Conservation (phyloP, 2,113 vertebrate species). For the Tragelaphus imberbis region DNA sequence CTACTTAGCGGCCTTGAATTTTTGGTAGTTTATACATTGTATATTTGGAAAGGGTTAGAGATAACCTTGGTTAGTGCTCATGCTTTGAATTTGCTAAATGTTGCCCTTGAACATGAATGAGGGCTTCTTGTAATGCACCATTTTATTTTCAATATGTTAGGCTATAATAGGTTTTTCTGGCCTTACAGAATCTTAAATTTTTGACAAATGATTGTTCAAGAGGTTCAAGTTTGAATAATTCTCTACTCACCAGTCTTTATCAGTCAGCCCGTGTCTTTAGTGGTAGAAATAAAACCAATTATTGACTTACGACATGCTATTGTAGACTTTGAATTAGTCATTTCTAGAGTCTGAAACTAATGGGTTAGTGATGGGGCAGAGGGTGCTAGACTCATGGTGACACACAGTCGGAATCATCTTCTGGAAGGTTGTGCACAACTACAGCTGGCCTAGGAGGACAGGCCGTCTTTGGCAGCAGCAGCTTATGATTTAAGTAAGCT, state of each 20-base stretch:
- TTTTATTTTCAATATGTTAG: background rate
- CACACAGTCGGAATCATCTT: background rate
- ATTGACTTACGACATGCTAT: background rate
- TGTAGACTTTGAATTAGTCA: background rate
- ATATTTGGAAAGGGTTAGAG: background rate
- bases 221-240: background rate
- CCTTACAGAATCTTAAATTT: background rate
- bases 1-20: background rate
- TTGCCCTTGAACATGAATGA: background rate
- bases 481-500: slow-evolving; percentile 4
- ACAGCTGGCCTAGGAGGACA: background rate
- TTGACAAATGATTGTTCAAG: background rate
- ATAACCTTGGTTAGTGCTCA: background rate
- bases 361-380: background rate
- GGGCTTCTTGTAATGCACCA: background rate
- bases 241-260: background rate
- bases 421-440: background rate
- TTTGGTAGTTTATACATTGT: background rate
- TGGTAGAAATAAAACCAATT: background rate
- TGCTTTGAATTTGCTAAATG: background rate
- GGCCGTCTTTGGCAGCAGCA: background rate
- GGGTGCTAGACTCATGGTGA: background rate
- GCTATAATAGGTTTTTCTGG: background rate
- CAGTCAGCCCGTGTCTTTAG: background rate
- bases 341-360: background rate